Evolutionary conservation across 2,888 invertebrate genomes (phyloP).

Genomic region (Drosophila mimica): DNA sequence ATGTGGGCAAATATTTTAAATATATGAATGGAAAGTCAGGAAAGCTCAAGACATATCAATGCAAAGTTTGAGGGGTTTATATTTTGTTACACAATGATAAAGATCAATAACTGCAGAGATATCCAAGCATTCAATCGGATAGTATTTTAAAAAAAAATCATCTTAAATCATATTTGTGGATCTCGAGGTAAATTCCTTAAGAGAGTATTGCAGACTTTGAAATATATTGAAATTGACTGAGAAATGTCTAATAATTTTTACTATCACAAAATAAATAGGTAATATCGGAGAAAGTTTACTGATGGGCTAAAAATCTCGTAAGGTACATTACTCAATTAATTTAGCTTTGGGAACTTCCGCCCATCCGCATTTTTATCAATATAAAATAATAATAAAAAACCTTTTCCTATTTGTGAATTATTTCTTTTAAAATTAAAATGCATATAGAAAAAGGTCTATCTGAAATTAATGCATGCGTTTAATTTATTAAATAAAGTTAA

Average conservation of each 20-base stretch:
- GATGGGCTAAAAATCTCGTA: background rate
- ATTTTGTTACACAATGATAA: background rate
- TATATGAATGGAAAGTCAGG: background rate
- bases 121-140: background rate
- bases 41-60: background rate
- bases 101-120: background rate
- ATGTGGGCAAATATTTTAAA: slow-evolving; percentile 6
- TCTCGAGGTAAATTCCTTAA: background rate
- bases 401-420: background rate
- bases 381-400: background rate
- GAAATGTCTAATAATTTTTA: background rate
- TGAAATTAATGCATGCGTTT: background rate
- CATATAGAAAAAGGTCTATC: fast-evolving
- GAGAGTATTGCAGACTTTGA: too few relatives aligned
- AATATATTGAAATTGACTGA: background rate
- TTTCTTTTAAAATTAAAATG: background rate
- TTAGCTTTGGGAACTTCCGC: background rate
- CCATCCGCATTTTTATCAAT: background rate
- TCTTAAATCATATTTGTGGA: background rate
- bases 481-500: too few relatives aligned
- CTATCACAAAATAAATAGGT: background rate
- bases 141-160: background rate
- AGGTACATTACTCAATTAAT: background rate
- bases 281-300: background rate
- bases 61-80: background rate